Base-by-base conservation (phyloP, 2,888 invertebrate genomes). In the Sarcophaga rosellei region DNA sequence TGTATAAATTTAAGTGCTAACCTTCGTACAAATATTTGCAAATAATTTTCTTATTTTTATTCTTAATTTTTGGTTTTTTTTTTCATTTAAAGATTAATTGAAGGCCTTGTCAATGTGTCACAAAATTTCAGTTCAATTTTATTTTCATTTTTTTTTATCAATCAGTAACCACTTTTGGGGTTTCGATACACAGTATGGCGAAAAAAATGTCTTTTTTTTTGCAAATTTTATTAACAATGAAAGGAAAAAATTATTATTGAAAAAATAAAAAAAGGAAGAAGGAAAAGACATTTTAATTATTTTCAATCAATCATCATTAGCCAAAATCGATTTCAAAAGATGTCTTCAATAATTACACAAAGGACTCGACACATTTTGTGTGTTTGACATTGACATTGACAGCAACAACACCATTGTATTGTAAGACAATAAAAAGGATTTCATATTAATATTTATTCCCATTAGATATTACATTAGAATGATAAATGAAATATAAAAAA, bases 81-180 rank as follows among this genome's bases (percentile, higher is more conserved):
- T 70, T 70, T 17, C 4, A 23, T 23, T 77, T 21, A 1, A 21
- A 53, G 35, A 70, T 63, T 57, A 78, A 78, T 53, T 78, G 17
- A 59, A 20, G 21, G n/a, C 4, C 73, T 20, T 73, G 80, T 73
- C 80, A 80, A 65, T 20, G 65, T 80, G 80, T 73, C 73, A 61
- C 65, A 61, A 25, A 35, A 15, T 66, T 66, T 59, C 25, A 66
- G 73, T 80, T 35, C 35, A 35, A 72, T 72, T 65, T 68, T 35
- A 44, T 21, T 66, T 75, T 17, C 17, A 53, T 53, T 65, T 25
- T 25, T 53, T 65, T 25, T 25, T 3, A 25, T 25, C 25, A 25
- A 25, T 25, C 10, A 59, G 35, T 66, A 17, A 17, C 20, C 45
- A 68, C 59, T 76, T 76, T 59, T 68, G 68, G 12, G 21, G 17